These are phyloP conservation scores for Thymelicus acteon DNA, from an alignment of 2,888 invertebrate species.

Conservation along the genomic window DNA sequence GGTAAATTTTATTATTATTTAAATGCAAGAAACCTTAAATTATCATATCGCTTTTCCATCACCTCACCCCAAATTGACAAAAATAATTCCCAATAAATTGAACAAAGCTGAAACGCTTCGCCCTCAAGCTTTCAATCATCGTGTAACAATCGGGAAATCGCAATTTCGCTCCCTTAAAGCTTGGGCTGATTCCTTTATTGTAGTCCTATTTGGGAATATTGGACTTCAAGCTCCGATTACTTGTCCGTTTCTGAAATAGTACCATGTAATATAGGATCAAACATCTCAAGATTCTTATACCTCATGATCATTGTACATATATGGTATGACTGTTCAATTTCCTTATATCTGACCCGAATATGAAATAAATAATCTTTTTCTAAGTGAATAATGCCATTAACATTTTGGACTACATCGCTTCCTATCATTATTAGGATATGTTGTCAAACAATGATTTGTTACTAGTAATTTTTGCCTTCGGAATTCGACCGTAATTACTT, in stretches of 20 bases:
- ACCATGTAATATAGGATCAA: slow-evolving; percentile 20
- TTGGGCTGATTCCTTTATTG: slow-evolving; percentile 55
- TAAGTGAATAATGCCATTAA: background rate
- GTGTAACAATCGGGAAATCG: slow-evolving; percentile 45
- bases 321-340: background rate
- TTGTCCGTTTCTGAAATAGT: slow-evolving; percentile 34
- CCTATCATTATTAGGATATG: too few species aligned
- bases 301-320: background rate
- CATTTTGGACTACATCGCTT: too few species aligned
- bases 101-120: slow-evolving; percentile 35
- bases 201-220: slow-evolving; percentile 59
- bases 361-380: background rate
- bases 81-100: slow-evolving; percentile 38
- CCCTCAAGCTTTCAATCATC: slow-evolving; percentile 41
- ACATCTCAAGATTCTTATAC: slow-evolving; percentile 11
- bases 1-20: background rate
- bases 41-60: slow-evolving; percentile 23
- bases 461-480: too few species aligned
- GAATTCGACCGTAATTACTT: too few species aligned
- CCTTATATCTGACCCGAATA: background rate
- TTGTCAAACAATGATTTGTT: too few species aligned
- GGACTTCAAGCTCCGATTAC: slow-evolving; percentile 45
- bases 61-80: slow-evolving; percentile 30
- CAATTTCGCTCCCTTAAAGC: slow-evolving; percentile 48
- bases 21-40: slow-evolving; percentile 4